Evolutionary conservation across 2,113 vertebrate genomes (phyloP).

Genomic region (Bombycilla garrulus): DNA sequence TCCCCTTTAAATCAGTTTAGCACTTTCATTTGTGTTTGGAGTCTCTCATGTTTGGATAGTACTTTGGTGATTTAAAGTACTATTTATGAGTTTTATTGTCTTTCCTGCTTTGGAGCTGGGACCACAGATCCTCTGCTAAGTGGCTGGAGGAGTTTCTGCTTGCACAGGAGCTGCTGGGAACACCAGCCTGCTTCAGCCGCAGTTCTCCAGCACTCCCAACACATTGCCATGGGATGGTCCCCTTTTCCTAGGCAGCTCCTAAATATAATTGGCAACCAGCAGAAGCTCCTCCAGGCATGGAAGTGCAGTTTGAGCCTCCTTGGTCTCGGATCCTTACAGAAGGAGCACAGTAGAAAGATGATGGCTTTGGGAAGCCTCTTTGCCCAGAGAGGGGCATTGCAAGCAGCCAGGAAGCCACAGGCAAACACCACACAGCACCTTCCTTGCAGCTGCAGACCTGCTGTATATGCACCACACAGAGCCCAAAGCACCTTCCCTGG

Average conservation of each 20-base stretch:
- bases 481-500: not conserved
- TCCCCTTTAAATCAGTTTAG: conserved; percentile 53
- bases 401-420: not conserved
- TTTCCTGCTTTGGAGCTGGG: not conserved
- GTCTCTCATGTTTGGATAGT: conserved; percentile 38
- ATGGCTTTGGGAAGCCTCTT: not conserved
- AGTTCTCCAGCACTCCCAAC: not conserved
- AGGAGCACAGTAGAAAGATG: not conserved
- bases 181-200: accelerated
- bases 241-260: not conserved
- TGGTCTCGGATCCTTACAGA: not conserved
- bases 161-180: not conserved
- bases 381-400: not conserved
- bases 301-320: not conserved
- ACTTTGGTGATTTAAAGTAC: conserved; percentile 41
- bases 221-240: accelerated
- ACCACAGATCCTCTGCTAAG: not conserved
- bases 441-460: not conserved
- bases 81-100: conserved; percentile 53
- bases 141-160: not conserved
- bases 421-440: accelerated
- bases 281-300: not conserved
- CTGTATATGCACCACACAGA: not conserved
- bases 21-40: conserved; percentile 57
- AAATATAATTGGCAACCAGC: not conserved